Conservation (phyloP, 2,113 vertebrate species). For the Cynocephalus volans region DNA sequence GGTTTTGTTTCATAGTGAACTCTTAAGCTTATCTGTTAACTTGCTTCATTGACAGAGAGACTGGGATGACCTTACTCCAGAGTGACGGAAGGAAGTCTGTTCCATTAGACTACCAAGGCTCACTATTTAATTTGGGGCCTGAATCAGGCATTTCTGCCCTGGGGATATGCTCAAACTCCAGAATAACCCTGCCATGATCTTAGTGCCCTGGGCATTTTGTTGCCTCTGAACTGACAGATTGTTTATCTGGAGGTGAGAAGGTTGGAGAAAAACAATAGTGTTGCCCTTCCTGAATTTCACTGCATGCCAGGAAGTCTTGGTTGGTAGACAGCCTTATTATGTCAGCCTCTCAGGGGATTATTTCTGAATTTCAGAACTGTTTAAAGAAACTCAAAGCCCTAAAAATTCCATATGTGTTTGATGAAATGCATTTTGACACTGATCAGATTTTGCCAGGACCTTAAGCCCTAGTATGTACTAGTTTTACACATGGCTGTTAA, state of each 20-base stretch:
- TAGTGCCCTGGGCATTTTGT: neutral
- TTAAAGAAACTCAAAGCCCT: slow-evolving; percentile 43
- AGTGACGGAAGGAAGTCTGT: neutral
- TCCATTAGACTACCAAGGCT: neutral
- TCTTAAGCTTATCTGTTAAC: slow-evolving; percentile 6
- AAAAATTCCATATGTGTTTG: neutral
- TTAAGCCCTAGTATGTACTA: slow-evolving; percentile 5
- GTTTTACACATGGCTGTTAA: neutral
- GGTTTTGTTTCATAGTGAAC: neutral
- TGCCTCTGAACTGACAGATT: slow-evolving; percentile 63
- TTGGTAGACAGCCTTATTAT: neutral
- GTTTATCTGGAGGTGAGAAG: slow-evolving; percentile 52
- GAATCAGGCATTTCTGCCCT: neutral
- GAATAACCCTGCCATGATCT: slow-evolving; percentile 63
- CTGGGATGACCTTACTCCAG: neutral
- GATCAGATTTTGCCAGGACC: slow-evolving; percentile 53
- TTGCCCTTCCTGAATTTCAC: slow-evolving; percentile 44
- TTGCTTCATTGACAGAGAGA: slow-evolving; percentile 47
- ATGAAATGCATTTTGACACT: slow-evolving; percentile 35
- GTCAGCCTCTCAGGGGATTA: neutral
- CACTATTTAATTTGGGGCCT: neutral
- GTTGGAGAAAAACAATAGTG: slow-evolving; percentile 43
- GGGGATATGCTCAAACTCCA: neutral
- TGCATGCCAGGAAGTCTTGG: neutral
- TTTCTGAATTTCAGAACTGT: slow-evolving; percentile 57